Evolutionary conservation across 1,140 invertebrate genomes (phyloP).

Genomic region (Pollicipes pollicipes): DNA sequence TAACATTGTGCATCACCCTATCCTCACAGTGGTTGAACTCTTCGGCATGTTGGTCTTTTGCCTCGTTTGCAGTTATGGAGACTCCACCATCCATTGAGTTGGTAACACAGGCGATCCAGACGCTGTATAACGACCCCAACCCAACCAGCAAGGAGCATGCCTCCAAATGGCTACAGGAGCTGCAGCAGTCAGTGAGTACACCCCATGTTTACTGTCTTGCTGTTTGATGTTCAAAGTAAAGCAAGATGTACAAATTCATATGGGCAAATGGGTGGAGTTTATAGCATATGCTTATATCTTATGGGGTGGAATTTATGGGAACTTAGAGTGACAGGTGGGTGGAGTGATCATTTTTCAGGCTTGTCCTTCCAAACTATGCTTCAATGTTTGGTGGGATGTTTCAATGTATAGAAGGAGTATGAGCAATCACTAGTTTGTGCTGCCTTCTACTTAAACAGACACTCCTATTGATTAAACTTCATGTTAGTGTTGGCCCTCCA

Average conservation of each 20-base stretch:
- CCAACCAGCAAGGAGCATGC: conserved; percentile 50
- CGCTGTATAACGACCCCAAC: background rate
- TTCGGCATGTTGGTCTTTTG: no score
- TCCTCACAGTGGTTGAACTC: no score
- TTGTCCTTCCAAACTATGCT: conserved; percentile 4
- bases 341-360: no score
- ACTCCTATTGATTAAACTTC: conserved; percentile 10
- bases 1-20: no score
- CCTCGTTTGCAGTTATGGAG: background rate
- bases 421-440: background rate
- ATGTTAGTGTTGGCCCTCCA: background rate
- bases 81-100: background rate
- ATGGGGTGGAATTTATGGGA: no score
- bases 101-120: background rate
- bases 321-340: no score
- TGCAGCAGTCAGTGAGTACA: conserved; percentile 81
- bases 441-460: conserved; percentile 5
- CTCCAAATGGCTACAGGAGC: conserved; percentile 69
- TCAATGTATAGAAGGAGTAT: conserved; percentile 3
- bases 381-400: conserved; percentile 5
- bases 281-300: no score
- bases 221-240: no score
- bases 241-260: no score
- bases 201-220: no score
- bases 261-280: no score